A percentile compares a stretch with the other conserved stretches of the same genome.
These are phyloP conservation scores for Ptychodera flava DNA, from an alignment of 35 echinoderm and acorn worm species.

Conservation along the genomic window DNA sequence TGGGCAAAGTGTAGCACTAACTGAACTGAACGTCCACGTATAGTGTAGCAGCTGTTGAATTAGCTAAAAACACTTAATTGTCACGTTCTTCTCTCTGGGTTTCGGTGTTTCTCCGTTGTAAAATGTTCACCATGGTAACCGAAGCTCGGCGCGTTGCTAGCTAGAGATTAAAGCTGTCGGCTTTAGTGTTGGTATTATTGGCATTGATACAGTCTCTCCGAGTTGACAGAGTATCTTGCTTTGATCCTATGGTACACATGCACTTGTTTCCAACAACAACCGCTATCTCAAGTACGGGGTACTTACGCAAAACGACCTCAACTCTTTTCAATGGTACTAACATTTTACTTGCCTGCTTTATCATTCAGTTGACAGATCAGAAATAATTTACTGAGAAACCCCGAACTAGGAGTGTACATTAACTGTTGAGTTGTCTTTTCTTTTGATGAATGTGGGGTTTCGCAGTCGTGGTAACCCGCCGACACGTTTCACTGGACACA, in stretches of 20 bases:
- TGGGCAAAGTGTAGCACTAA: not conserved
- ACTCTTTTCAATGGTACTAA: not conserved
- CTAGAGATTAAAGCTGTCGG: not conserved
- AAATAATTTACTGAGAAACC: slow-evolving; percentile 2
- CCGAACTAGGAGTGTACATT: not conserved
- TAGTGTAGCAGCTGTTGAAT: not conserved
- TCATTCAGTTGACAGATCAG: not conserved
- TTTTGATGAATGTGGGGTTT: not conserved
- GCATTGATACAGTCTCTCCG: not conserved
- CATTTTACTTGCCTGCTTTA: not conserved
- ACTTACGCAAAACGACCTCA: not conserved
- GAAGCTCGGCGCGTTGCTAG: not conserved
- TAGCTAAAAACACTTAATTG: not conserved
- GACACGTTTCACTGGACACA: not conserved
- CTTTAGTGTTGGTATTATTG: not conserved
- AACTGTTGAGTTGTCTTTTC: not conserved
- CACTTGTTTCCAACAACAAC: not conserved
- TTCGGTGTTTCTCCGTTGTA: not conserved
- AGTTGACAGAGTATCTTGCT: not conserved
- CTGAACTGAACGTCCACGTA: not conserved
- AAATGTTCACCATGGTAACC: not conserved
- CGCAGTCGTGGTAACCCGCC: not conserved
- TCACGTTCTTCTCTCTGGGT: not conserved
- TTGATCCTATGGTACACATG: not conserved
- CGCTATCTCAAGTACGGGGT: not conserved